Conservation (phyloP, 2,888 invertebrate species). For the Protodeltote pygarga region DNA sequence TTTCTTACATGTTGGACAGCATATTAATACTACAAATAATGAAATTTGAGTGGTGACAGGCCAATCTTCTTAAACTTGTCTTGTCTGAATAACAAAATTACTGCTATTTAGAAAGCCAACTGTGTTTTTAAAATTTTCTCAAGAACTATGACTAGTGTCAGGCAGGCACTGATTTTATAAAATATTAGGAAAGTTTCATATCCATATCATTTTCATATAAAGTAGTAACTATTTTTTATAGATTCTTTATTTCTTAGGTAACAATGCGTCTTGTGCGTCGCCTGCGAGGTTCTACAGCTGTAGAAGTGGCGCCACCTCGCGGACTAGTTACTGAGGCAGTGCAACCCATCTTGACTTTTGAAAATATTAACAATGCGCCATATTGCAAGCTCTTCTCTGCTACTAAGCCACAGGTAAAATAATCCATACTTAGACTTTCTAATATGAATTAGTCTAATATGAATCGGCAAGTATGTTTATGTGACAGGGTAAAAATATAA, state of each 20-base stretch:
- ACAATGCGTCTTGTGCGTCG: slow-evolving; percentile 94
- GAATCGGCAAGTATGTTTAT: no score
- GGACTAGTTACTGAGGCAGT: slow-evolving; percentile 81
- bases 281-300: slow-evolving; percentile 89
- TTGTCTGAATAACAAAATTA: no score
- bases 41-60: not conserved
- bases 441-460: no score
- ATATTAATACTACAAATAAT: not conserved
- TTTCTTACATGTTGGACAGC: no score
- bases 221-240: not conserved
- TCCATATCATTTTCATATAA: no score
- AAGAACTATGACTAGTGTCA: no score
- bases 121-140: no score
- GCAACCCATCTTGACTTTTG: slow-evolving; percentile 66
- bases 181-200: no score
- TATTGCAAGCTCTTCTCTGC: slow-evolving; percentile 94
- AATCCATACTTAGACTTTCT: not conserved
- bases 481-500: no score
- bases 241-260: slow-evolving; percentile 57
- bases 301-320: slow-evolving; percentile 87
- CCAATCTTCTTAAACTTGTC: not conserved
- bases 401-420: slow-evolving; percentile 87
- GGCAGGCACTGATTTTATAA: no score
- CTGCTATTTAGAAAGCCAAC: no score
- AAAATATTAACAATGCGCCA: slow-evolving; percentile 81